Conservation (phyloP, 37 sponge, comb jelly and placozoan genomes). For the Chondrilla cf. caribensis region DNA sequence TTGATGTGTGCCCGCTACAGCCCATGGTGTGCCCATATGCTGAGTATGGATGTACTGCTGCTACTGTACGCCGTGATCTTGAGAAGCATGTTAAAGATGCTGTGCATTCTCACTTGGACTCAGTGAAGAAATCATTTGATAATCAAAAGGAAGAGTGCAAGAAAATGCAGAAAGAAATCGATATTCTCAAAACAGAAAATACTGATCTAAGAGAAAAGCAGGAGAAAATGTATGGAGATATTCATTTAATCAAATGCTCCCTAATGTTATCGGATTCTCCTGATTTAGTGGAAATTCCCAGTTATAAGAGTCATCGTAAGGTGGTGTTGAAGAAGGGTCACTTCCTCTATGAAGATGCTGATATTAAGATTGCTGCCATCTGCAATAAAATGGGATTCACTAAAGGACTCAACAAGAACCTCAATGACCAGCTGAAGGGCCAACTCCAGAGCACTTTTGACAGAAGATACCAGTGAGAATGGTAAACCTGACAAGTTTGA, state of each 20-base stretch:
- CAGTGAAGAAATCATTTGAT: not conserved
- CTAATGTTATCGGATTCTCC: too few relatives aligned
- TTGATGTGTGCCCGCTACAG: not conserved
- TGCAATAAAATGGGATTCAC: slow-evolving; percentile 23
- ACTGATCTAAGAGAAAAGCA: too few relatives aligned
- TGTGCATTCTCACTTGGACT: too few relatives aligned
- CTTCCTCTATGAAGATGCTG: slow-evolving; percentile 2
- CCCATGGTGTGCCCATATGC: too few relatives aligned
- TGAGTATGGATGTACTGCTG: not conserved
- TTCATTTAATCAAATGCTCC: too few relatives aligned
- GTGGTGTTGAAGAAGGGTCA: slow-evolving; percentile 11
- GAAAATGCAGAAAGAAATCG: not conserved
- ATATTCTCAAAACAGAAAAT: too few relatives aligned
- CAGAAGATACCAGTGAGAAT: not conserved
- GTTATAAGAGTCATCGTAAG: not conserved
- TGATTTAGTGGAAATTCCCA: not conserved
- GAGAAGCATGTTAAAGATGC: not conserved
- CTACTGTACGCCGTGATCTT: not conserved
- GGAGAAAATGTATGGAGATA: too few relatives aligned
- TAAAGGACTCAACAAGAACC: not conserved
- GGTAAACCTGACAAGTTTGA: slow-evolving; percentile 5
- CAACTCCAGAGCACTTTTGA: not conserved
- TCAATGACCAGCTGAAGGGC: slow-evolving; percentile 1
- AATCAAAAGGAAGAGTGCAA: not conserved
- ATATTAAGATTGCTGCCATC: slow-evolving; percentile 10